Evolutionary conservation across 2,113 vertebrate genomes (phyloP).

Genomic region (Accipiter cooperii): DNA sequence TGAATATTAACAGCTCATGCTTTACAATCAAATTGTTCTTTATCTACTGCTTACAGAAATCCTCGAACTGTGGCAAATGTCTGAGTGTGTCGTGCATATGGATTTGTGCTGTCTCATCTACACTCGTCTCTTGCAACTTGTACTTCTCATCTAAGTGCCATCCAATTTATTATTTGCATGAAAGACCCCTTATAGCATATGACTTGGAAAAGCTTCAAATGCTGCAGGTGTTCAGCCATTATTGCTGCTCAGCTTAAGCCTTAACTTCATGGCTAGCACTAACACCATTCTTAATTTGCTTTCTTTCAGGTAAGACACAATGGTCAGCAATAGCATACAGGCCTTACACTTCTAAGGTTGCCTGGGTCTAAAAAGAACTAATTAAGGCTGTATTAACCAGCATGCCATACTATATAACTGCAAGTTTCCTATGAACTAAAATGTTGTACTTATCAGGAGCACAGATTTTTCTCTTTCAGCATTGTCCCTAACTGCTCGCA

Average conservation of each 20-base stretch:
- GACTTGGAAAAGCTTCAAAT: neutral
- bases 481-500: neutral
- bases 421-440: neutral
- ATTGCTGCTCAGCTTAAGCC: neutral
- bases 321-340: fast-evolving
- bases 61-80: neutral
- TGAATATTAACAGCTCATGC: neutral
- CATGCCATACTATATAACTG: neutral
- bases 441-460: neutral
- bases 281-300: neutral
- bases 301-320: neutral
- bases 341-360: neutral
- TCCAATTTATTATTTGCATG: neutral
- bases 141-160: neutral
- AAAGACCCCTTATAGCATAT: neutral
- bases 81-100: neutral
- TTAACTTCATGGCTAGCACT: neutral
- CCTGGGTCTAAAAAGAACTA: neutral
- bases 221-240: neutral
- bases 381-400: neutral
- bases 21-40: neutral
- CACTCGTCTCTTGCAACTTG: neutral
- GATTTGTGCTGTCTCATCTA: neutral
- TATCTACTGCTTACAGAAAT: neutral
- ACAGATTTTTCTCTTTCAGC: neutral